phyloP scores from a whole-genome alignment of 2,888 invertebrate genomes.

The Hirtodrosophila trivittata region DNA sequence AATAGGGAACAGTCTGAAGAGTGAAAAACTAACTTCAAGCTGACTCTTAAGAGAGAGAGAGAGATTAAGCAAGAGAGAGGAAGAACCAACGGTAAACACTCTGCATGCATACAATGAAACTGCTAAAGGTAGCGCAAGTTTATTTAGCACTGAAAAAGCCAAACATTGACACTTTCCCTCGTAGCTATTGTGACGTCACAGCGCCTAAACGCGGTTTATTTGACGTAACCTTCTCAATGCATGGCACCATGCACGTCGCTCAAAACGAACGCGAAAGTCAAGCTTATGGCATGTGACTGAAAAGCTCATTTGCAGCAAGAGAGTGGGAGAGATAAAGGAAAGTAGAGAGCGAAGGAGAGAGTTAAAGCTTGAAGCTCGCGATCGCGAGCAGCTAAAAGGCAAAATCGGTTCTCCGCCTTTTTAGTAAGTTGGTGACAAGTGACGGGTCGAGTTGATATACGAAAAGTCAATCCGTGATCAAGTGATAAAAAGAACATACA shows the following conservation, averaged over 20 bases:
- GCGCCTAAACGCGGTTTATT: no score
- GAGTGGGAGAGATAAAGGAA: neutral
- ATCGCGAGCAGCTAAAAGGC: slow-evolving; percentile 32
- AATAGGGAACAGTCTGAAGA: no score
- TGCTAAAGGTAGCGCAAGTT: no score
- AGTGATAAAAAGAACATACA: neutral
- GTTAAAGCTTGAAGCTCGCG: slow-evolving; percentile 25
- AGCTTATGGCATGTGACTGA: slow-evolving; percentile 1
- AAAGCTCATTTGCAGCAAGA: no score
- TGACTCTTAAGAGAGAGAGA: no score
- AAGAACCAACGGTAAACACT: no score
- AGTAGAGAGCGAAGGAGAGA: neutral
- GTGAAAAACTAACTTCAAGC: no score
- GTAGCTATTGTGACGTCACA: slow-evolving; percentile 11
- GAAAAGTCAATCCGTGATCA: neutral
- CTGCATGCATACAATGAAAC: no score
- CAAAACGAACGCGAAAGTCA: slow-evolving; percentile 6
- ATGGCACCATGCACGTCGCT: neutral
- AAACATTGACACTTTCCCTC: no score
- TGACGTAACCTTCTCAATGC: neutral
- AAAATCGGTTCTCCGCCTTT: neutral
- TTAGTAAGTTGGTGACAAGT: slow-evolving; percentile 16
- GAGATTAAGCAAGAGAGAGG: no score
- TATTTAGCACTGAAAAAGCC: no score
- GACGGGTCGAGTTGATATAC: neutral